phyloP scores from a whole-genome alignment of 2,113 vertebrate genomes.

The Dolichallabes microphthalmus region DNA sequence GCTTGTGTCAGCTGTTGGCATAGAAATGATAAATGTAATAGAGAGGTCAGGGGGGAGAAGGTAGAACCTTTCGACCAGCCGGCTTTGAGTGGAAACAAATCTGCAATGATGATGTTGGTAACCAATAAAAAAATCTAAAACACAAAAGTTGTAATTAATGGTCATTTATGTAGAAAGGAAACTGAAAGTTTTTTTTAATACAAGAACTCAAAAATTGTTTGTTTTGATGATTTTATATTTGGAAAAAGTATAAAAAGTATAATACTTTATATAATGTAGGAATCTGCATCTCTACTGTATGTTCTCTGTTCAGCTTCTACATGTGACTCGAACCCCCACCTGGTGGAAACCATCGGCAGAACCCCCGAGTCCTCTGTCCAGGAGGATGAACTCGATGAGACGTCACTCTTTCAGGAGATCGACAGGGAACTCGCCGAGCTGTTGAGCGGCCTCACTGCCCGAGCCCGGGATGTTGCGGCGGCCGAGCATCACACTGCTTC shows the following conservation, averaged over 20 bases:
- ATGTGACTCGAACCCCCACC: slow-evolving; percentile 8
- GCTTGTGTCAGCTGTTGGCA: not conserved
- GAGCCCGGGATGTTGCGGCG: slow-evolving; percentile 44
- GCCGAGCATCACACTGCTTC: slow-evolving; percentile 30
- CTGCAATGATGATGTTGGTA: not conserved
- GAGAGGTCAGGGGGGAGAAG: not conserved
- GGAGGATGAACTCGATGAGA: slow-evolving; percentile 58
- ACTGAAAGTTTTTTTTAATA: not conserved
- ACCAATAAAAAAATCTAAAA: not conserved
- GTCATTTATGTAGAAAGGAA: not conserved
- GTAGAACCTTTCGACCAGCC: not conserved
- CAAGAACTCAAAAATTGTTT: not conserved
- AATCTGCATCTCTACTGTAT: not conserved
- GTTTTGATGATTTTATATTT: not conserved
- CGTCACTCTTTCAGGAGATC: slow-evolving; percentile 58
- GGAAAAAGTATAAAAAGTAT: not conserved
- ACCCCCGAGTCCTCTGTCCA: slow-evolving; percentile 17
- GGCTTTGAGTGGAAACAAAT: not conserved
- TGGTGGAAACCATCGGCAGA: slow-evolving; percentile 23
- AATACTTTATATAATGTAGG: not conserved
- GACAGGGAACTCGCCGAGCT: slow-evolving; percentile 55
- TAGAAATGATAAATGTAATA: not conserved
- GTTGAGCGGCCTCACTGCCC: slow-evolving; percentile 52
- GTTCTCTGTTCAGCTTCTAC: slow-evolving; percentile 17
- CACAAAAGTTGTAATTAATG: not conserved